Base-by-base conservation (phyloP, 2,888 invertebrate genomes). In the Agonopterix arenella region DNA sequence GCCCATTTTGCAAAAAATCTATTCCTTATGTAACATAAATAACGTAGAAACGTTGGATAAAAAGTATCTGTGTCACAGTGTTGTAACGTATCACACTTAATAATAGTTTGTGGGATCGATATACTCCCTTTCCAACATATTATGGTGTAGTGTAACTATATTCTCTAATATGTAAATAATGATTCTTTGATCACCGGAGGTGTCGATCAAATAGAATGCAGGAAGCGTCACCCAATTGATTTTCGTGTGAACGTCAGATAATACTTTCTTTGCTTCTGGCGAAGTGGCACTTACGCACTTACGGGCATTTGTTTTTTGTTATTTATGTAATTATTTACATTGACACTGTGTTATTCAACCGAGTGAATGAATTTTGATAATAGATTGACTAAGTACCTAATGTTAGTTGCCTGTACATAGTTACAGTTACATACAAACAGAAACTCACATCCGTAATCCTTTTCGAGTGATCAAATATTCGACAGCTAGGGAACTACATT, bases 161-260 rank as follows among this genome's bases (percentile, higher is more conserved):
- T 59, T 63, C 55, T 68, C 52, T 76, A 69, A 73, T 73, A 68
- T 57, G 55, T 63, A 68, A 68, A 75, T 85, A 84, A 85, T 83
- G 82, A 64, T 57, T 50, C 61, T 74, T 77, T 84, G 77, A 84
- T 83, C 66, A 65, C 69, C 68, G 64, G 68, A 68, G 70, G 75
- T 73, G 75, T 67, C 60, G 52, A 56, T 58, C 53, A 59, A 59
- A 53, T 47, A 47, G 53, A 52, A 46, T 46, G 43, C 65, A 70
- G 74, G 78, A 77, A 78, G 63, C 56, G 55, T 56, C 62, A 66
- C 56, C 61, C 72, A 59, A 76, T 80, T 70, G 75, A 64, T 71
- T 77, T 66, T 63, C 76, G 70, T 74, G 73, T 57, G 71, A 73
- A 71, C 49, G 43, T 38, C 50, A 51, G 44, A 2, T 13, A 2